Evolutionary conservation across 1,140 invertebrate genomes (phyloP).

Genomic region (Chlorops oryzae): DNA sequence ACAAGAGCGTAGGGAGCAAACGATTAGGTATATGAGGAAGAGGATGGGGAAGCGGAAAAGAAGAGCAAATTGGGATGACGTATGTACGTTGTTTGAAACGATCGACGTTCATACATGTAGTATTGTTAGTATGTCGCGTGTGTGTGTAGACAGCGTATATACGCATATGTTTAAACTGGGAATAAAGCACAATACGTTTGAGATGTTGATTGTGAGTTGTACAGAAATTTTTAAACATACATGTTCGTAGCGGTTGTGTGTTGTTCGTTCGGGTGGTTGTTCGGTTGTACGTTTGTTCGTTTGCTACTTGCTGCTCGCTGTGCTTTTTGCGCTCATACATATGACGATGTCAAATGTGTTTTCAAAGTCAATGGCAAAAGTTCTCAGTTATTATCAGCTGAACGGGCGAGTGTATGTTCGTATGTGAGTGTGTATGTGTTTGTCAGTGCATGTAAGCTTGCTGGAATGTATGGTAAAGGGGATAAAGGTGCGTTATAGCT

Average conservation of each 20-base stretch:
- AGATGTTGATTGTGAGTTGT: background rate
- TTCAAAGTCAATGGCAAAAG: slow-evolving; percentile 13
- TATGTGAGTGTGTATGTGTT: background rate
- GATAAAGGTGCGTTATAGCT: background rate
- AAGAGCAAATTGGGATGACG: too few relatives aligned
- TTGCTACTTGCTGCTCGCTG: background rate
- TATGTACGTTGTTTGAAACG: too few relatives aligned
- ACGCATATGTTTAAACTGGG: background rate
- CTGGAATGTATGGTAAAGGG: background rate
- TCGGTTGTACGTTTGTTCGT: background rate
- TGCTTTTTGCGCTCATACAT: background rate
- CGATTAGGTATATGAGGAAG: too few relatives aligned
- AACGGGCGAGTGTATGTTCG: background rate
- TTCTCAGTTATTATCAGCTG: background rate
- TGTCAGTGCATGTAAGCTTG: background rate
- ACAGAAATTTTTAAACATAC: background rate
- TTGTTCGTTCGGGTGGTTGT: too few relatives aligned
- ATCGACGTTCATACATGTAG: too few relatives aligned
- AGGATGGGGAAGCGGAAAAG: too few relatives aligned
- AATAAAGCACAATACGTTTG: background rate
- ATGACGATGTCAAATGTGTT: slow-evolving; percentile 10
- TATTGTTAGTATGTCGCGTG: too few relatives aligned
- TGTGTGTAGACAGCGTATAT: too few relatives aligned
- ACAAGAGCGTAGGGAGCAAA: too few relatives aligned
- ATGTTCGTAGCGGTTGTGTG: too few relatives aligned